A percentile compares a stretch with the other conserved stretches of the same genome.
Evolutionary conservation across 2,888 invertebrate genomes (phyloP).

Genomic region (Agapostemon virescens): DNA sequence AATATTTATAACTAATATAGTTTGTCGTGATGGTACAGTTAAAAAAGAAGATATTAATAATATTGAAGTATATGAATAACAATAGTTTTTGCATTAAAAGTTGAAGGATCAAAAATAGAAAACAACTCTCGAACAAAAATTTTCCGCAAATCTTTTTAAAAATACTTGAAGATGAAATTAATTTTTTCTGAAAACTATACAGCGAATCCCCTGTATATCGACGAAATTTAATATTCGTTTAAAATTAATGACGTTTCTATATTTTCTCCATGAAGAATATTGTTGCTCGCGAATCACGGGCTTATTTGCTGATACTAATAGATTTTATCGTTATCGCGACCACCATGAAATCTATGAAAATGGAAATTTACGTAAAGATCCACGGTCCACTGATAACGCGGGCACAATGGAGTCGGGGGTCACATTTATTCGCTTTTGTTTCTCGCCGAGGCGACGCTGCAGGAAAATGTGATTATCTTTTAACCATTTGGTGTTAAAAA

Average conservation of each 20-base stretch:
- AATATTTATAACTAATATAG: no score
- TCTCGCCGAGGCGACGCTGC: neutral
- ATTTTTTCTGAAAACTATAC: no score
- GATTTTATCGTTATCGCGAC: neutral
- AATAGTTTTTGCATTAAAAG: no score
- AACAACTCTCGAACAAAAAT: no score
- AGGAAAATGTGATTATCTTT: neutral
- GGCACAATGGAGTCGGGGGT: neutral
- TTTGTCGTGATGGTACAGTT: no score
- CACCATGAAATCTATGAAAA: neutral
- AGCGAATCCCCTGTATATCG: neutral
- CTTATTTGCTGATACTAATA: neutral
- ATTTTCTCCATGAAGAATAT: neutral
- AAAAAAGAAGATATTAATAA: no score
- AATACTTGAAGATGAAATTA: no score
- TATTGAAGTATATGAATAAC: no score
- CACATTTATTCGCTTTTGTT: neutral
- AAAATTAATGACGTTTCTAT: neutral
- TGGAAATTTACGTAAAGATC: conserved; percentile 4
- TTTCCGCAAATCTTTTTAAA: no score
- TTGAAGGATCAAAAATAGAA: no score
- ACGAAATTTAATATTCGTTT: neutral
- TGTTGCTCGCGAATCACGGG: neutral
- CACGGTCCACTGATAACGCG: neutral
- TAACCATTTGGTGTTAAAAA: neutral